Base-by-base conservation (phyloP, 2,113 vertebrate genomes). In the Sylvilagus bachmani region DNA sequence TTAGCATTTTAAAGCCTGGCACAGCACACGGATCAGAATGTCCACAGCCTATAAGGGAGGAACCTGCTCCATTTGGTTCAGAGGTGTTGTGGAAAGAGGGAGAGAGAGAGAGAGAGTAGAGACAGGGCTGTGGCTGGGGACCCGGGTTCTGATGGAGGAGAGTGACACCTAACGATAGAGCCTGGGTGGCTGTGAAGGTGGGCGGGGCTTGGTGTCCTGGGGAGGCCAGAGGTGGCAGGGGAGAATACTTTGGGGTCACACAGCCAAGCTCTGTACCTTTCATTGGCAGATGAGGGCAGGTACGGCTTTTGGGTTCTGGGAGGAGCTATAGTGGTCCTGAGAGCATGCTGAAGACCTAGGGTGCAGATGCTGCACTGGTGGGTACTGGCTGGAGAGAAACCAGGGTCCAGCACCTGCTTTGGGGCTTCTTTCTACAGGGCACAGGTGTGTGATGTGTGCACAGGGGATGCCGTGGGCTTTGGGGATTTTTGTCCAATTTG, bases 1-100 rank as follows among this genome's bases (percentile, higher is more conserved):
- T 27, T 25, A 83, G 8, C 58, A 16, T 74, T 83, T 71, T 11
- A 36, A 55, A 73, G 17, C 1, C 21, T 17, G 10, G 25, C 0
- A 8, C 4, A 7, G 44, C 6, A 44, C 44, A 44, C 51, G 1
- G 2, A 0, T 4, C 25, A 8, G 67, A 22, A 7, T 9, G 16
- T 6, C 13, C 24, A 10, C 10, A 73, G 55, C 25, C 27, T 67
- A 0, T 14, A 53, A 73, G 29, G 13, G 10, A 25, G 14, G 51
- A 38, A 70, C 55, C 51, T 77, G 44, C 14, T 22, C 22, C 29
- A 85, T 3, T 29, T 38, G 69, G 44, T 21, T 36, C 55, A 51
- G 62, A 70, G 19, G 36, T 53, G 22, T 62, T 75, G 33, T 6
- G 3, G 55, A 49, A 29, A 82, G n/a, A 84, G 9, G n/a, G 8